Evolutionary conservation across 2,888 invertebrate genomes (phyloP).

Genomic region (Morinoia aosen): DNA sequence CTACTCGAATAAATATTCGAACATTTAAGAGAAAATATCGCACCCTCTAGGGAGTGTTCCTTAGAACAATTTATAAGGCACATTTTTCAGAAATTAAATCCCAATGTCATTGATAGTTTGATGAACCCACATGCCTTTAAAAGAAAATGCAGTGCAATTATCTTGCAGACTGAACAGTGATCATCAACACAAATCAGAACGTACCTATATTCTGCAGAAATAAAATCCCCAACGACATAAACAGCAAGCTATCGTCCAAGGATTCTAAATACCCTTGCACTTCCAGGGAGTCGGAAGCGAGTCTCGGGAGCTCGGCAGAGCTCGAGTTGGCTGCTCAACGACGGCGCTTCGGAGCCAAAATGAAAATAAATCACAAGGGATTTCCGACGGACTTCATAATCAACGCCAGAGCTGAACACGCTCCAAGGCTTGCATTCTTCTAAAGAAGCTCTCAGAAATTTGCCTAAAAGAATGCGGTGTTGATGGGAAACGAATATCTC

Average conservation of each 20-base stretch:
- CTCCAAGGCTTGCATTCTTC: slow-evolving; percentile 17
- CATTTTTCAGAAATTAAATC: no score
- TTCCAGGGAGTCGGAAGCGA: background rate
- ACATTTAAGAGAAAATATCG: no score
- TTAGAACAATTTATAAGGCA: no score
- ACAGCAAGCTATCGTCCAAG: background rate
- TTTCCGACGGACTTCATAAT: slow-evolving; percentile 4
- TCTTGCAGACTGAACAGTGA: no score
- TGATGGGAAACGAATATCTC: slow-evolving; percentile 1
- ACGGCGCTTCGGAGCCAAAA: background rate
- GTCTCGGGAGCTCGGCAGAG: background rate
- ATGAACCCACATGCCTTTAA: no score
- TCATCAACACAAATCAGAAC: no score
- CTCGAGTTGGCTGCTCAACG: background rate
- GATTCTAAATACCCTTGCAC: background rate
- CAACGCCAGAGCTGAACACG: background rate
- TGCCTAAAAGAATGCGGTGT: background rate
- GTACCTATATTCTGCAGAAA: background rate
- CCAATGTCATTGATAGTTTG: no score
- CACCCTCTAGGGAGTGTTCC: no score
- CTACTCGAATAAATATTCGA: no score
- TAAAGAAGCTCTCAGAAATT: slow-evolving; percentile 2
- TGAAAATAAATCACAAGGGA: slow-evolving; percentile 12
- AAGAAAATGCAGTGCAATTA: no score
- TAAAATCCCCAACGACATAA: background rate